Conservation (phyloP, 2,797 vertebrate species). For the Mormyrops attenuatus region DNA sequence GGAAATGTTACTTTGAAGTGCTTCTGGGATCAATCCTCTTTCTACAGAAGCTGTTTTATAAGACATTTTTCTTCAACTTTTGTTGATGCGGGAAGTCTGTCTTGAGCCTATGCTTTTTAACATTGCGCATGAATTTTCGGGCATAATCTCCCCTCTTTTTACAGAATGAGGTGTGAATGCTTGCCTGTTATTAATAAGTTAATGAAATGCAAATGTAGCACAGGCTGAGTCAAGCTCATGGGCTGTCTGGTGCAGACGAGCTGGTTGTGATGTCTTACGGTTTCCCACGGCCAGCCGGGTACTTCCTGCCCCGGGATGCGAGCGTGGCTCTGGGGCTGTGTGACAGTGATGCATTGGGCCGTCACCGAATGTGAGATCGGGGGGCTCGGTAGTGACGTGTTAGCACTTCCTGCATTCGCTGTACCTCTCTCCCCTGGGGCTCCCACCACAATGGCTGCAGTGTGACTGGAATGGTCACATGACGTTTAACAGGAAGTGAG, state of each 20-base stretch:
- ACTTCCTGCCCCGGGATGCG: background rate
- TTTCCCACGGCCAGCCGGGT: background rate
- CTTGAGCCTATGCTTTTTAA: background rate
- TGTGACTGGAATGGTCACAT: constrained; percentile 36
- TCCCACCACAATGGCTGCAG: constrained; percentile 17
- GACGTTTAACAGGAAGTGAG: constrained; percentile 46
- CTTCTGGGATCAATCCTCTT: background rate
- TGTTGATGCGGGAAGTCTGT: background rate
- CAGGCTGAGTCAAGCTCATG: background rate
- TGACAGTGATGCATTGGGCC: background rate
- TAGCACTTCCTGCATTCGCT: background rate
- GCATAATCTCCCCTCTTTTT: background rate
- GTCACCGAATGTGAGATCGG: background rate
- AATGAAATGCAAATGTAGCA: background rate
- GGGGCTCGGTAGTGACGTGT: background rate
- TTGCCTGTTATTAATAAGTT: background rate
- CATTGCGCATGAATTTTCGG: background rate
- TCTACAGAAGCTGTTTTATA: background rate
- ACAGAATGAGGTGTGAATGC: background rate
- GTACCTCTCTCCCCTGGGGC: constrained; percentile 16
- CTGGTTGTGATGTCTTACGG: background rate
- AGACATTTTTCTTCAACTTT: background rate
- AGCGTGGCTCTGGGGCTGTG: background rate
- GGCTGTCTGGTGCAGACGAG: background rate
- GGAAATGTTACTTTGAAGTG: background rate